Conservation (phyloP, 2,888 invertebrate species). For the Slavum lentiscoides region DNA sequence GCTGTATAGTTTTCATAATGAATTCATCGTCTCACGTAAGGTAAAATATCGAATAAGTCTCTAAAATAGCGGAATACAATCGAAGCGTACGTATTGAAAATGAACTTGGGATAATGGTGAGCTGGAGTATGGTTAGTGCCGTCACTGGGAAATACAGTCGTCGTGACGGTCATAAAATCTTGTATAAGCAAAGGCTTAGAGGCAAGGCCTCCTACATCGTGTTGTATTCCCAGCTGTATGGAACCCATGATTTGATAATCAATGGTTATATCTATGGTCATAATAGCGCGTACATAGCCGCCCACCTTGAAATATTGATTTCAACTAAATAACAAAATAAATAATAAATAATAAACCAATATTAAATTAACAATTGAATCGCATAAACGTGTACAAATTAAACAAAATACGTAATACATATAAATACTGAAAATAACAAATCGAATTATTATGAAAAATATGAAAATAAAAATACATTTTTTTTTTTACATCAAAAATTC, state of each 20-base stretch:
- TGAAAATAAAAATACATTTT: too few relatives aligned
- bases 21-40: constrained; percentile 98
- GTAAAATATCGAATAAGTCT: constrained; percentile 98
- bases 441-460: too few relatives aligned
- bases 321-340: too few relatives aligned
- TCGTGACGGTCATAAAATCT: constrained; percentile 99
- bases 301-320: too few relatives aligned
- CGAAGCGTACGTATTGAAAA: constrained; percentile 98
- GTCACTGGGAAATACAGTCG: constrained; percentile 93
- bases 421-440: too few relatives aligned
- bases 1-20: constrained; percentile 99
- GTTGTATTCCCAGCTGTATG: constrained; percentile 89
- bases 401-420: too few relatives aligned
- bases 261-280: too few relatives aligned
- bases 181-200: constrained; percentile 98
- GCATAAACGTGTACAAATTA: too few relatives aligned
- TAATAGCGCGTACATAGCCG: too few relatives aligned
- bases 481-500: too few relatives aligned
- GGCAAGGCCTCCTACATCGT: constrained; percentile 88
- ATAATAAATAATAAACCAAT: too few relatives aligned
- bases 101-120: constrained; percentile 95
- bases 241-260: constrained; percentile 98
- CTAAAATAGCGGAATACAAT: constrained; percentile 99
- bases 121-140: constrained; percentile 97
- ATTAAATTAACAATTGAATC: too few relatives aligned